Base-by-base conservation (phyloP, 2,113 vertebrate species). In the Limanda limanda region DNA sequence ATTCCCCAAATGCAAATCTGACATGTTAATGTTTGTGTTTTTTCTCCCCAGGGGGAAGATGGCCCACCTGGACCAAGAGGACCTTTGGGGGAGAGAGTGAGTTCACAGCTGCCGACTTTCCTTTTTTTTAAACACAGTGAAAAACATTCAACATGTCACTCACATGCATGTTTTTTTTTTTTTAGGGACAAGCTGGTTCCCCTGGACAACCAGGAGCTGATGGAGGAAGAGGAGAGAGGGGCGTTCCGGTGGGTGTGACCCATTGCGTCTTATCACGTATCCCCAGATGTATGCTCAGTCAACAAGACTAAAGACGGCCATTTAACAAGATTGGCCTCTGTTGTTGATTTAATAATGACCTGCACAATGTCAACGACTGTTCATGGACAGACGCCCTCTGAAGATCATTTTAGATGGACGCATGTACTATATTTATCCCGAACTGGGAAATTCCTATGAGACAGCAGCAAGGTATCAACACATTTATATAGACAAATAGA, bases 11-110 rank as follows among this genome's bases (percentile, higher is more conserved):
- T 76, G 54, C 6, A 82, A 71, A 84, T 69, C 13, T 64, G 14
- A 66, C 60, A 48, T 72, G 35, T 71, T 51, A 70, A 60, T 21
- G 21, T 12, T 3, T 0, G 1, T 23, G 13, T 2, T 2, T 78
- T 23, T 42, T 24, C 71, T 76, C 68, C 47, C 4, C 66, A 95
- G 94, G 91, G 95, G 13, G 92, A 94, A 0, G 93, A 94, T 0
- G 94, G 94, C n/a, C 89, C 94, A 76, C 92, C 94, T 0, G 94
- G 94, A 74, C 94, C 92, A 15, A 91, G 93, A 71, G 95, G 95
- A 78, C 93, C 92, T 61, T 76, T 89, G 35, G 94, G 93, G 54
- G 94, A 95, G 27, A 89, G 92, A 84, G 95, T 95, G 68, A 93
- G 93, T 77, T 42, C 1, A 54, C 59, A 57, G 42, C 64, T 71